A percentile compares a stretch with the other conserved stretches of the same genome.
Conservation (phyloP, 2,113 vertebrate genomes). For the Labrus mixtus region DNA sequence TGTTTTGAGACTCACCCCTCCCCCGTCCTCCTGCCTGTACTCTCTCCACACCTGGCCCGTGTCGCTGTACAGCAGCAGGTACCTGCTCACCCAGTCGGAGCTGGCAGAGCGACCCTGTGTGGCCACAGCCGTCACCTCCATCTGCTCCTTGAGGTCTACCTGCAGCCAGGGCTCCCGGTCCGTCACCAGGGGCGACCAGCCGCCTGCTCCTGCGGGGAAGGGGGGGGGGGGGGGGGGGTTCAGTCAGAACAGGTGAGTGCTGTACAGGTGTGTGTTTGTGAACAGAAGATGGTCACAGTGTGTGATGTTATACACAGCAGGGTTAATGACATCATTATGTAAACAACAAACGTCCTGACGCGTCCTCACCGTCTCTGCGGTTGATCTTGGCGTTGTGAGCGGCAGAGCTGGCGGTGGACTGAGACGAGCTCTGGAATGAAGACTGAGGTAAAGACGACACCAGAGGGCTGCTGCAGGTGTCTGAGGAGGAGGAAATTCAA, state of each 20-base stretch:
- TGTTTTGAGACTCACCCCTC: slow-evolving; percentile 60
- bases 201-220: slow-evolving; percentile 84
- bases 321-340: no score
- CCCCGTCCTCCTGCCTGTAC: slow-evolving; percentile 86
- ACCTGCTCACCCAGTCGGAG: slow-evolving; percentile 90
- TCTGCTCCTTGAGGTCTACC: slow-evolving; percentile 88
- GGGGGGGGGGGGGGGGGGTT: background rate
- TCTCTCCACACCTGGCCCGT: slow-evolving; percentile 90
- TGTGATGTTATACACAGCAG: no score
- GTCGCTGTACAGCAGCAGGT: slow-evolving; percentile 90
- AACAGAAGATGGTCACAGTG: no score
- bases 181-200: slow-evolving; percentile 89
- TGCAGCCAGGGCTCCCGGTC: slow-evolving; percentile 90
- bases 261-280: background rate
- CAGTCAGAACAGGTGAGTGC: background rate
- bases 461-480: slow-evolving; percentile 88
- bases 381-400: slow-evolving; percentile 90
- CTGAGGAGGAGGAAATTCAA: slow-evolving; percentile 70
- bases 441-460: slow-evolving; percentile 84
- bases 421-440: slow-evolving; percentile 90
- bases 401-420: slow-evolving; percentile 87
- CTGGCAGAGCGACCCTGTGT: slow-evolving; percentile 90
- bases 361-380: slow-evolving; percentile 86
- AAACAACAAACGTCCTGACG: no score
- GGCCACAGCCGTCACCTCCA: slow-evolving; percentile 88